Conservation (phyloP, 1,140 invertebrate genomes). For the Dreissena rostriformis region DNA sequence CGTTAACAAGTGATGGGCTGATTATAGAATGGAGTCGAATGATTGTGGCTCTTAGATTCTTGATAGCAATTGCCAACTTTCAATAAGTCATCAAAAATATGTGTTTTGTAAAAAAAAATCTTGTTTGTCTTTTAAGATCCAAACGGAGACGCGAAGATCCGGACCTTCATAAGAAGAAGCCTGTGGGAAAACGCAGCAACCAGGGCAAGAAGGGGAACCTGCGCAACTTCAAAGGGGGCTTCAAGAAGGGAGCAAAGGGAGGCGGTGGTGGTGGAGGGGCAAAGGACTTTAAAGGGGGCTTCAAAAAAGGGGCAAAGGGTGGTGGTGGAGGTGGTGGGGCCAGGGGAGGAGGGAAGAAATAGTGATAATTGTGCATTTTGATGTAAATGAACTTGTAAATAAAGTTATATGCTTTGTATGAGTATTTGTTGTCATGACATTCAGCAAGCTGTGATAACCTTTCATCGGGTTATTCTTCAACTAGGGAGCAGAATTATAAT, state of each 20-base stretch:
- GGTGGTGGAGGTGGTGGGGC: slow-evolving; percentile 14
- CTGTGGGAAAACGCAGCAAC: slow-evolving; percentile 54
- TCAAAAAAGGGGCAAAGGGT: neutral
- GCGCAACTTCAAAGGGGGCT: slow-evolving; percentile 32
- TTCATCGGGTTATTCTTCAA: too few species aligned
- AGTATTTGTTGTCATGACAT: too few species aligned
- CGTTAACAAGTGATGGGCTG: too few species aligned
- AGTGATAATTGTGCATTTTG: neutral
- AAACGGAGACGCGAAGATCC: slow-evolving; percentile 41
- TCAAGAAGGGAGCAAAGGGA: slow-evolving; percentile 3
- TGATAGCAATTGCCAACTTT: too few species aligned
- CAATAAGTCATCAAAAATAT: too few species aligned
- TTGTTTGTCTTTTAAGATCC: slow-evolving; percentile 21
- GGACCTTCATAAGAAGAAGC: slow-evolving; percentile 55
- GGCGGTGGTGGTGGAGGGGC: slow-evolving; percentile 2
- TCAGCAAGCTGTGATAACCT: too few species aligned
- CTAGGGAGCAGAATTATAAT: too few species aligned
- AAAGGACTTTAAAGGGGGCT: slow-evolving; percentile 21
- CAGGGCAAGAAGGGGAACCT: slow-evolving; percentile 50
- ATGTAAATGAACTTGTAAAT: slow-evolving; percentile 1
- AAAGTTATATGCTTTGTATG: slow-evolving; percentile 4
- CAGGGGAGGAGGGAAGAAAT: slow-evolving; percentile 43
- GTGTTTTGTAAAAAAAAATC: too few species aligned
- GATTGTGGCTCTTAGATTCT: too few species aligned
- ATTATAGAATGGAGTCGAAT: too few species aligned